phyloP scores from a whole-genome alignment of 2,888 invertebrate genomes.

The Villa cingulata region DNA sequence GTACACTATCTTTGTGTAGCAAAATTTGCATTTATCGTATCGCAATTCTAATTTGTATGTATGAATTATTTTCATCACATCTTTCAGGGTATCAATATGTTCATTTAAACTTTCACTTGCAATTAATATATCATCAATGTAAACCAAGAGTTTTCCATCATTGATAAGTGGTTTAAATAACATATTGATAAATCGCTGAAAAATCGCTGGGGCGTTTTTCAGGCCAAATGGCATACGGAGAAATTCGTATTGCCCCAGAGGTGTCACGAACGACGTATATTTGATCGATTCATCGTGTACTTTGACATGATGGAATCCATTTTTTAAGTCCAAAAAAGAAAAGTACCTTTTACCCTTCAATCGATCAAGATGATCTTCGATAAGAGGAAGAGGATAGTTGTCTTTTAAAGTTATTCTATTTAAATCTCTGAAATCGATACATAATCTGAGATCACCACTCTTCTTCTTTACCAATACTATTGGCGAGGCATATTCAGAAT shows the following conservation, averaged over 20 bases:
- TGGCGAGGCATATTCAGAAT: too few species aligned
- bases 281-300: constrained; percentile 12
- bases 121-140: constrained; percentile 16
- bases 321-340: neutral
- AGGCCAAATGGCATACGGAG: constrained; percentile 2
- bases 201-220: constrained; percentile 3
- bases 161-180: constrained; percentile 13
- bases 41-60: constrained; percentile 10
- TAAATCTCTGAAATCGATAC: too few species aligned
- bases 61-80: constrained; percentile 7
- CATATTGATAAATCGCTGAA: constrained; percentile 11
- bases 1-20: constrained; percentile 9
- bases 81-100: constrained; percentile 8
- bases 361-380: too few species aligned
- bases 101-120: constrained; percentile 7
- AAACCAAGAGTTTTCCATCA: constrained; percentile 13
- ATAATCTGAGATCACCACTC: too few species aligned
- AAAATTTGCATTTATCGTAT: constrained; percentile 12
- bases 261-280: constrained; percentile 10
- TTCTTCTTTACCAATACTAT: too few species aligned
- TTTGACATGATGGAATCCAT: constrained; percentile 16
- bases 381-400: too few species aligned
- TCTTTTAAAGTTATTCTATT: too few species aligned
- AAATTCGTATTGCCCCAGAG: constrained; percentile 6
- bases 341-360: too few species aligned